A percentile compares a stretch with the other conserved stretches of the same genome.
Evolutionary conservation across 1,140 invertebrate species (phyloP).

Genomic region (Myzus persicae): DNA sequence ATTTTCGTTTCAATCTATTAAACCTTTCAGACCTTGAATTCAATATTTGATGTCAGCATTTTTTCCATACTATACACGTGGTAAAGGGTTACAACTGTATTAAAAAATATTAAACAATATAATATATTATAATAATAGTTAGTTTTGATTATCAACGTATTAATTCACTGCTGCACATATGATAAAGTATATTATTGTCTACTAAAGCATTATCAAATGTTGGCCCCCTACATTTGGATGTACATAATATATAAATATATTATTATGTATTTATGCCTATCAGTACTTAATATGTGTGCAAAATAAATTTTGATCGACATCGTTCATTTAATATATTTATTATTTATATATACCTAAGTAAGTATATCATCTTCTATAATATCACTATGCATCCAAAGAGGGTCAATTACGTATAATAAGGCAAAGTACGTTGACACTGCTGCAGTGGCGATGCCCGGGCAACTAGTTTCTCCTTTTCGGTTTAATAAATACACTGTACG

Average conservation of each 20-base stretch:
- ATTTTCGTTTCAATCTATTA: not conserved
- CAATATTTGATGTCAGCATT: not conserved
- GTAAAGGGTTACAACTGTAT: not conserved
- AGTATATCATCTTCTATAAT: not conserved
- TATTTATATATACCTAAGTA: not conserved
- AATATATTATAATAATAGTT: not conserved
- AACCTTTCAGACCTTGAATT: not conserved
- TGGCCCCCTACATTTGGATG: not conserved
- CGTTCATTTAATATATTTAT: not conserved
- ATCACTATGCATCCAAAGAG: not conserved
- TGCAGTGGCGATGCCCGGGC: not conserved
- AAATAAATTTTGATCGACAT: not conserved
- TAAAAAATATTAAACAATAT: not conserved
- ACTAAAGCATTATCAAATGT: not conserved
- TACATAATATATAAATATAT: not conserved
- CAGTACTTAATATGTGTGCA: not conserved
- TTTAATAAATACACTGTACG: slow-evolving; percentile 4
- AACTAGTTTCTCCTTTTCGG: slow-evolving; percentile 48
- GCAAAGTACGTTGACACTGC: not conserved
- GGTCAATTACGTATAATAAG: not conserved
- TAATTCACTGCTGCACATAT: not conserved
- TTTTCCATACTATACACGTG: not conserved
- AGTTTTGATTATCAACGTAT: not conserved
- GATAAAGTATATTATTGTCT: not conserved
- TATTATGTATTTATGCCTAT: not conserved